Base-by-base conservation (phyloP, 2,797 vertebrate species). In the Epinephelus awoara region DNA sequence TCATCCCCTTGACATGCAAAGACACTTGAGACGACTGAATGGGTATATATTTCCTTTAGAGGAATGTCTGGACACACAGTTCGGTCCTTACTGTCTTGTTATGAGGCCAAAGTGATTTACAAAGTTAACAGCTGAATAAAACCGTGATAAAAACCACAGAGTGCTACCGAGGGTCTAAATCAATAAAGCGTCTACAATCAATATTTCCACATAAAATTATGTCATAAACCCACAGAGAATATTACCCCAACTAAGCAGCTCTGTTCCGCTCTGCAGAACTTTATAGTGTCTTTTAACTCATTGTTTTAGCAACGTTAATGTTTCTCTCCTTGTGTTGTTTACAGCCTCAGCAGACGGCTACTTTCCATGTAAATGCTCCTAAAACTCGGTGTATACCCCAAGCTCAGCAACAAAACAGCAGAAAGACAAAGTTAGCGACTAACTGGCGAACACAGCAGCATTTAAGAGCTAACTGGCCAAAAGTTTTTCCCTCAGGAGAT, bases 51-150 rank as follows among this genome's bases (percentile, higher is more conserved):
- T 19, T n/a, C 17, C 5, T 17, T 40, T 29, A 34, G 25, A 61
- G 17, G 59, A 71, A 44, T 27, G 25, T 67, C 51, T 68, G 56
- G 40, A 23, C 40, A 23, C 1, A 47, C 38, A 51, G 42, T 1
- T 1, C 14, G n/a, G 3, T 38, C 9, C 17, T 9, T 21, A 46
- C 44, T 1, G 0, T 55, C 42, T 8, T 0, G 52, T 21, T 63
- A n/a, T 69, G 25, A 25, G 12, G 25, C 47, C 61, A 75, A 52
- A 19, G 8, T 27, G 21, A 63, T 64, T 46, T 21, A n/a, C 8
- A 2, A 1, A 56, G 44, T 29, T 17, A 42, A 70, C 23, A 40
- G 51, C 58, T 63, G 19, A 34, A 50, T 66, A 21, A 7, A 56
- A 69, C 8, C 17, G n/a, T 13, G 1, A 59, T 47, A 68, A 27